Base-by-base conservation (phyloP, 2,113 vertebrate genomes). In the Megalops atlanticus region DNA sequence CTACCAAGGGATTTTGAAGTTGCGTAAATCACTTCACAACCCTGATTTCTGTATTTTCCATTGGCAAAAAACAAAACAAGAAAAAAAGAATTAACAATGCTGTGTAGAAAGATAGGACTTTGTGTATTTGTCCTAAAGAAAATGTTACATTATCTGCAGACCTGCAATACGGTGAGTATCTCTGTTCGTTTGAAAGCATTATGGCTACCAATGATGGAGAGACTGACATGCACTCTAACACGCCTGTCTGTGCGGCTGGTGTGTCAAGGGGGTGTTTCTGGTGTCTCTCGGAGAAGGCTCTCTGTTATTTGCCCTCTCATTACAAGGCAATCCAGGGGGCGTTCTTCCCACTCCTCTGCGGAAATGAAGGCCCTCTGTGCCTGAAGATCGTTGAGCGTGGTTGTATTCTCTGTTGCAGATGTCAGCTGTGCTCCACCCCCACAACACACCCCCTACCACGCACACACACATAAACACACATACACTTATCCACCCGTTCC, bases 361-460 rank as follows among this genome's bases (percentile, higher is more conserved):
- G 52, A 68, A 41, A 78, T 78, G 54, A 45, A 15, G 33, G 33
- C 15, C 36, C 54, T 16, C 8, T 40, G 38, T 78, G 33, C 49
- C 3, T 76, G 35, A 76, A 35, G 40, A 15, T 40, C 16, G 33
- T 39, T 39, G 12, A 77, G 54, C 36, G 77, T 36, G 45, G 35
- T 68, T 41, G 36, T 39, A 68, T 69, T 78, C 39, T 54, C 52
- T 40, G 39, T 31, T 41, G n/a, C 77, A 43, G 77, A 40, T 41
- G 54, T 68, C 77, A 68, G 54, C 36, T 78, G 77, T 18, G 38
- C 38, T 54, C 54, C 39, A 21, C 3, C 18, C 18, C 21, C 52
- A 3, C 52, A 58, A n/a, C 24, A 58, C 52, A 58, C 52, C 21
- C 21, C 52, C 21, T 24, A 58, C 24, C 10, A 58, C 24, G n/a